Evolutionary conservation across 37 sponge, comb jelly and placozoan genomes (phyloP), one percentile per base, ranked within the genome.

Genomic region (Lycopodina hypogea): DNA sequence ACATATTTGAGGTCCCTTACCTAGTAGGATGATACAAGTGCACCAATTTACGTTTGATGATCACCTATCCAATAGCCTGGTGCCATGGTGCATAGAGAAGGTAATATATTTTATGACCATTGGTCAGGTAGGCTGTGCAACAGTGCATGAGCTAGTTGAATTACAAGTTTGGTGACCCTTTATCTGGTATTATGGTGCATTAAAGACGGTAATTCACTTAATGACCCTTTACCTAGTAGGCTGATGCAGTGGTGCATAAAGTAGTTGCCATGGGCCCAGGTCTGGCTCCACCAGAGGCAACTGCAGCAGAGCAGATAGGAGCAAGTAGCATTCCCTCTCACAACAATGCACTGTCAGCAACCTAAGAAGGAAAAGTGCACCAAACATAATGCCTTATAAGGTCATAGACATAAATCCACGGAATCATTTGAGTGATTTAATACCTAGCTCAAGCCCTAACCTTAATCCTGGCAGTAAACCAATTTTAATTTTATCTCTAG

Each of bases 221-320:
- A 3, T 42, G 30, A 71, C 14, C n/a, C 24, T 2, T 71, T 21
- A 82, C 82, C 74, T 45, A 19, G 67, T 53, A 26, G 82, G 74
- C 24, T 28, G 55, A 28, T 72, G 42, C 50, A 74, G 12, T 8
- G 82, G 38, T 32, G 66, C 21, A 36, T 64, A 64, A 19, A 82
- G 33, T 4, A 82, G 66, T 34, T 82, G 73, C 82, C 82, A 82
- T 3, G 55, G 74, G n/a, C 50, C 74, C 36, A 48, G 65, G 53
- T 82, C 82, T 3, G 33, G 40, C 11, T 64, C 53, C 36, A 64
- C 82, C 67, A 82, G 74, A 33, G 60, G 65, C 21, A 8, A n/a
- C 55, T 23, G 32, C 61, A 84, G 34, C 35, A 84, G 61, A 8
- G 60, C 40, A 1, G 77, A 70, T 33, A 84, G 50, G 35, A 84